Evolutionary conservation across 2,888 invertebrate genomes (phyloP).

Genomic region (Ochropleura plecta): DNA sequence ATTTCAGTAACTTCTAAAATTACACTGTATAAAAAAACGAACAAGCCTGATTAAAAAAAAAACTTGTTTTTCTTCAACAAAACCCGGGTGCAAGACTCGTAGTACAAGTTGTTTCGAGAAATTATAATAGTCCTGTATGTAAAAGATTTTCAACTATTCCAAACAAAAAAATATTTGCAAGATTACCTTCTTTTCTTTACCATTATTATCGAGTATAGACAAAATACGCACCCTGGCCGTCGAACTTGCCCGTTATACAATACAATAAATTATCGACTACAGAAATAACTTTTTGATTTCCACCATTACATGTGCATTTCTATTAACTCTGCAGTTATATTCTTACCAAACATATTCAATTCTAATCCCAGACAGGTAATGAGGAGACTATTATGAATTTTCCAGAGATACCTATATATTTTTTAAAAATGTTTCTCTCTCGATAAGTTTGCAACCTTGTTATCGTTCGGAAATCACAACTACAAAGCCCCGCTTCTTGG

Average conservation of each 20-base stretch:
- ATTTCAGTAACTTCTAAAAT: slow-evolving; percentile 11
- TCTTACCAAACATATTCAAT: neutral
- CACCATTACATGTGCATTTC: neutral
- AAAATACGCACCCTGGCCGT: too few relatives aligned
- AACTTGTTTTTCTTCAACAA: neutral
- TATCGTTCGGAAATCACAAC: too few relatives aligned
- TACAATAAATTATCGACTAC: neutral
- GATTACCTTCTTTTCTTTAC: neutral
- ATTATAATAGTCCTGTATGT: neutral
- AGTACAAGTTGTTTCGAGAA: too few relatives aligned
- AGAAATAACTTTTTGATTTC: neutral
- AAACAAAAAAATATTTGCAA: neutral
- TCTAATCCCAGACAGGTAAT: neutral
- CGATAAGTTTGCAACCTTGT: neutral
- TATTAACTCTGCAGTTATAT: neutral
- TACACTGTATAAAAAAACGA: neutral
- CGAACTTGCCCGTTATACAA: too few relatives aligned
- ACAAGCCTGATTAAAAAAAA: neutral
- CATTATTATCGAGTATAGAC: neutral
- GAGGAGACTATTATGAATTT: neutral
- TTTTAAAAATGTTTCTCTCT: too few relatives aligned
- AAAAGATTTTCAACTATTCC: neutral
- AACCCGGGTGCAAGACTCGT: neutral
- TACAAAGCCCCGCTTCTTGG: neutral
- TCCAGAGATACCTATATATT: neutral